Conservation (phyloP, 2,113 vertebrate genomes). For the Pelobates fuscus region DNA sequence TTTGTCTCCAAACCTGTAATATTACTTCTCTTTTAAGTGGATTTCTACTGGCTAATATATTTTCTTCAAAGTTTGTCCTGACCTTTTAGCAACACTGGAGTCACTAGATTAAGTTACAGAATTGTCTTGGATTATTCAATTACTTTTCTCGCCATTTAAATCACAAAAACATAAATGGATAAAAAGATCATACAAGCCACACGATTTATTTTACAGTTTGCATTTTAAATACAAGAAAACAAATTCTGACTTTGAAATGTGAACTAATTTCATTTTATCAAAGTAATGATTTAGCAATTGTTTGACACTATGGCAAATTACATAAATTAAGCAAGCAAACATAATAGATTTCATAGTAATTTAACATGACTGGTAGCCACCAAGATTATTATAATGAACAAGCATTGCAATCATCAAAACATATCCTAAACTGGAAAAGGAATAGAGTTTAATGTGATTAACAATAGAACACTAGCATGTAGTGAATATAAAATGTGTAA, state of each 20-base stretch:
- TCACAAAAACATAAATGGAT: background rate
- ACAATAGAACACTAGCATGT: background rate
- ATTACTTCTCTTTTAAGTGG: background rate
- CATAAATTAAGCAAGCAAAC: background rate
- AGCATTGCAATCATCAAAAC: background rate
- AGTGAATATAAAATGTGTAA: background rate
- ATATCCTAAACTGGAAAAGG: background rate
- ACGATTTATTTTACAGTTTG: background rate
- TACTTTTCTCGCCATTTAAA: background rate
- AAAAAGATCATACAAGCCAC: background rate
- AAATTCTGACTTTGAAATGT: background rate
- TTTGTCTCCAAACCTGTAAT: constrained; percentile 17
- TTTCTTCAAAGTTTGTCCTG: constrained; percentile 26
- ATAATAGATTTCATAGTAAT: background rate
- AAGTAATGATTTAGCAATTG: background rate
- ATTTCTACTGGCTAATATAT: background rate
- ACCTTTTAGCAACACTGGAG: constrained; percentile 6
- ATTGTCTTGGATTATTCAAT: background rate
- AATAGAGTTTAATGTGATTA: no score
- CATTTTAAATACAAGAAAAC: background rate
- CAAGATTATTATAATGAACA: background rate
- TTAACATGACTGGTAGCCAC: background rate
- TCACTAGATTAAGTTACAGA: background rate
- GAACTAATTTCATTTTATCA: background rate
- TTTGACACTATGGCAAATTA: background rate